These are phyloP conservation scores for Psittacula derbiana DNA, from an alignment of 2,797 vertebrate species.

Conservation along the genomic window DNA sequence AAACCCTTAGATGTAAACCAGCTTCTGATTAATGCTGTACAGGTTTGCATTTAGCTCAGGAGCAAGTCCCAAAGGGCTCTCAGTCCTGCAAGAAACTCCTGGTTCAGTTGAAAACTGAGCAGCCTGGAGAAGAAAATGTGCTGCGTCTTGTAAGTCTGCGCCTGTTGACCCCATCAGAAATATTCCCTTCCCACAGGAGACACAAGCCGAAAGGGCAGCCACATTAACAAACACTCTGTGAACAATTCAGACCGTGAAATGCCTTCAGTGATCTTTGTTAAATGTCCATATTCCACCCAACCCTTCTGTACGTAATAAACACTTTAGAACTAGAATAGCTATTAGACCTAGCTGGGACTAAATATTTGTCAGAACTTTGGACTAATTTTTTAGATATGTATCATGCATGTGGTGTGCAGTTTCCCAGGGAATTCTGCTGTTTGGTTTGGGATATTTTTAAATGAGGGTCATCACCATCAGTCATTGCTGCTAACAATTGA, in stretches of 20 bases:
- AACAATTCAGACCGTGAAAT: background rate
- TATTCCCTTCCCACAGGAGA: background rate
- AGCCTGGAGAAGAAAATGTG: background rate
- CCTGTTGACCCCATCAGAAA: fast-evolving
- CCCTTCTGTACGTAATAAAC: background rate
- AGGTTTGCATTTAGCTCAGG: background rate
- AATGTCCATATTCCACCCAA: background rate
- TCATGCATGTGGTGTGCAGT: background rate
- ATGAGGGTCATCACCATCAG: background rate
- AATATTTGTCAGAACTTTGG: background rate
- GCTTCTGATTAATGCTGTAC: background rate
- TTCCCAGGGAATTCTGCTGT: background rate
- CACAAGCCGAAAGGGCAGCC: background rate
- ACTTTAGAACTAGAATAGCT: background rate
- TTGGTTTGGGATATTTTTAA: background rate
- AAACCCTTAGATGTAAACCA: background rate
- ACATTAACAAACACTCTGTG: background rate
- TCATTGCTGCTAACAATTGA: background rate
- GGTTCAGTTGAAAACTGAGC: background rate
- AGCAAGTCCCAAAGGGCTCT: background rate
- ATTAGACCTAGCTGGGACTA: background rate
- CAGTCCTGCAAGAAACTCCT: background rate
- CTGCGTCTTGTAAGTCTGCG: background rate
- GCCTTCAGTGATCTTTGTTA: background rate
- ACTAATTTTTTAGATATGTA: background rate